Evolutionary conservation across 2,113 vertebrate genomes (phyloP), one percentile per base, ranked within the genome.

Genomic region (Podarcis raffonei): DNA sequence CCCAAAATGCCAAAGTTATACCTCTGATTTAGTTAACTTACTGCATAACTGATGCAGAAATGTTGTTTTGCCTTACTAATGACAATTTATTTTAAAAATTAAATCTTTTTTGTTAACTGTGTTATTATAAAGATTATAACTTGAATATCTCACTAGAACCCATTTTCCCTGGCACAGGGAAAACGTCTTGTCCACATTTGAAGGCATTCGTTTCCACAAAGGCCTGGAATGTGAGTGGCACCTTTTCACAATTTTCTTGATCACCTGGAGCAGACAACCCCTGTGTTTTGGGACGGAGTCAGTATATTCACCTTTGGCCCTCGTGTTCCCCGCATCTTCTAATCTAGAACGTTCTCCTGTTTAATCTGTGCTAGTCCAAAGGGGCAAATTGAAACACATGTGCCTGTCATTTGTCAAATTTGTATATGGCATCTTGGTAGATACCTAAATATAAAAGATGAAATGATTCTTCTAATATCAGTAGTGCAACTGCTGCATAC

Each of bases 261-360:
- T 93, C 94, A 95, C 91, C 84, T 91, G 91, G 77, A 88, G 71
- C 1, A 88, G 92, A 93, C 87, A 93, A 91, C 90, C 95, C 91
- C 90, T 95, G 94, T 89, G 84, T 68, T 90, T 89, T 84, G 88
- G 69, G 86, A 90, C 81, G 81, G 91, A 76, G 75, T 93, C 89
- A 57, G 57, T 72, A 25, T 53, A 53, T 68, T 85, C 87, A 77
- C 37, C 87, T 94, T 76, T 13, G 16, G 53, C 12, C 4, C 53
- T 12, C 66, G 83, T 39, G 16, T 25, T 89, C 65, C 85, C 77
- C 62, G 8, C 89, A 90, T 62, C 66, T 86, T 87, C 15, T 65
- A 87, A 85, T 92, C 90, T 75, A 62, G 18, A 83, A 23, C 90
- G 0, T 78, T 20, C 27, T 16, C 83, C 5, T 25, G 62, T 74